Evolutionary conservation across 2,888 invertebrate genomes (phyloP).

Genomic region (Aelia acuminata): DNA sequence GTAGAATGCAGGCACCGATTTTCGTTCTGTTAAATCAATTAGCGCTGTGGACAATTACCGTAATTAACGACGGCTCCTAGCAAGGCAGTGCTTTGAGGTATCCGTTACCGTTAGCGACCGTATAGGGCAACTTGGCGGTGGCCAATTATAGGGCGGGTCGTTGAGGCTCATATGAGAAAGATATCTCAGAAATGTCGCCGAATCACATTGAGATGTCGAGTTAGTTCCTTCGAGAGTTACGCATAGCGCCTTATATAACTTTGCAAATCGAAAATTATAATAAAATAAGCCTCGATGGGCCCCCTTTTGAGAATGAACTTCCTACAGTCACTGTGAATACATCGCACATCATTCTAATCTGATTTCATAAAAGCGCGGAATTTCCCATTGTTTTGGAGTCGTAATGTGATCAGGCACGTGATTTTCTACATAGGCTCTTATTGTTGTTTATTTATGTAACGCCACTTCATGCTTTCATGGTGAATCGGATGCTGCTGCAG

Average conservation of each 20-base stretch:
- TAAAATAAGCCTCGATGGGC: background rate
- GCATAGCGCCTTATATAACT: background rate
- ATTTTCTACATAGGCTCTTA: too few relatives aligned
- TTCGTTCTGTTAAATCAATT: slow-evolving; percentile 36
- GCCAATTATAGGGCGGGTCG: background rate
- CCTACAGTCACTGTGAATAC: too few relatives aligned
- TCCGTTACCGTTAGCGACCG: background rate
- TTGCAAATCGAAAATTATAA: background rate
- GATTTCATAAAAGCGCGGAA: too few relatives aligned
- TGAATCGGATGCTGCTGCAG: too few relatives aligned
- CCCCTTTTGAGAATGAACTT: background rate
- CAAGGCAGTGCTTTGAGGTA: background rate
- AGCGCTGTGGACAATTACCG: slow-evolving; percentile 11
- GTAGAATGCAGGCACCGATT: slow-evolving; percentile 21
- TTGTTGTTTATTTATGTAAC: too few relatives aligned
- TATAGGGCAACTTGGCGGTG: background rate
- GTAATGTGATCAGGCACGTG: too few relatives aligned
- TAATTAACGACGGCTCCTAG: slow-evolving; percentile 7
- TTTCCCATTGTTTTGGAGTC: too few relatives aligned
- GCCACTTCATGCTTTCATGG: too few relatives aligned
- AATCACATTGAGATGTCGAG: background rate
- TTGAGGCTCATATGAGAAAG: background rate
- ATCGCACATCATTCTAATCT: too few relatives aligned
- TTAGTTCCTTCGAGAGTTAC: background rate
- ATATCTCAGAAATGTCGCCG: background rate